Conservation (phyloP, 2,888 invertebrate species). For the Parasteatoda lunata region DNA sequence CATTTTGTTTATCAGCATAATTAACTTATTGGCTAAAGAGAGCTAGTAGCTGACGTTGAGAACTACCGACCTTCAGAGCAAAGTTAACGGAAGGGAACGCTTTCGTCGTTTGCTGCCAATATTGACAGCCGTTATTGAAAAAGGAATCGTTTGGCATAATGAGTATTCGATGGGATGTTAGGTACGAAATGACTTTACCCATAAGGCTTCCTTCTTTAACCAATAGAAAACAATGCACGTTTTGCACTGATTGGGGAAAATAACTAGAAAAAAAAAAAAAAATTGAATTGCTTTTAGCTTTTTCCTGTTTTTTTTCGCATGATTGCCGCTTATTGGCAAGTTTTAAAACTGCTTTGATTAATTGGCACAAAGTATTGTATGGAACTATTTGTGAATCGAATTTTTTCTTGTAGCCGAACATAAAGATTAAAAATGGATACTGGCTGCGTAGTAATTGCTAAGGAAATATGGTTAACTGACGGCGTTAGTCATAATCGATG, state of each 20-base stretch:
- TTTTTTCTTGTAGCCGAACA: too few relatives aligned
- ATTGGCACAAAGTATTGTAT: constrained; percentile 11
- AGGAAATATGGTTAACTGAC: too few relatives aligned
- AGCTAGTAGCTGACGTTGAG: background rate
- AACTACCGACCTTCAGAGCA: background rate
- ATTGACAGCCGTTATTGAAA: constrained; percentile 64
- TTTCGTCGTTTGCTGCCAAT: constrained; percentile 21
- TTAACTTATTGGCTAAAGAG: constrained; percentile 47
- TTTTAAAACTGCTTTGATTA: constrained; percentile 48
- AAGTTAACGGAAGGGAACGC: constrained; percentile 63
- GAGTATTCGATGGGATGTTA: constrained; percentile 65
- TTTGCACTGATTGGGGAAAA: background rate
- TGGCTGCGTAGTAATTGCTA: too few relatives aligned
- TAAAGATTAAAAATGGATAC: too few relatives aligned
- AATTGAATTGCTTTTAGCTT: constrained; percentile 6
- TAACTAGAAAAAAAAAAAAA: background rate
- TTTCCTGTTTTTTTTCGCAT: background rate
- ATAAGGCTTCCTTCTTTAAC: constrained; percentile 60
- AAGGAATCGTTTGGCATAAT: constrained; percentile 63
- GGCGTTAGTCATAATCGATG: too few relatives aligned
- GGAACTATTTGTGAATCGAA: background rate
- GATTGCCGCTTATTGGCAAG: constrained; percentile 48
- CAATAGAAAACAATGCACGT: constrained; percentile 6
- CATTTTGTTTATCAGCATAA: constrained; percentile 44
- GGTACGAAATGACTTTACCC: constrained; percentile 64